Evolutionary conservation across 2,797 vertebrate species (phyloP), one percentile per base, ranked within the genome.

Genomic region (Ctenopoma multispine): DNA sequence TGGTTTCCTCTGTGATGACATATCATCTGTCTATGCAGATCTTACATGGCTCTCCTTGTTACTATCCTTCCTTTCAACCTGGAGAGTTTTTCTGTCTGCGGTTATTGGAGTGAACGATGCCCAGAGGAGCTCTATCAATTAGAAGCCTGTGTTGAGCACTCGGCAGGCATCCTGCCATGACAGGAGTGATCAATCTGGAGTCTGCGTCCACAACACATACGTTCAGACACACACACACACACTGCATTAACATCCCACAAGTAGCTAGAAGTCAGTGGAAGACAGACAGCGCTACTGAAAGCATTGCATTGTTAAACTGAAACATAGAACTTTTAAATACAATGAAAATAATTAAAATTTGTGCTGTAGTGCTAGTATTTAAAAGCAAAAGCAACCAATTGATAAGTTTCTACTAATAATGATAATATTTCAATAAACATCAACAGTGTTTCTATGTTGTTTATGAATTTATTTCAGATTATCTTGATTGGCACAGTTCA

Each of bases 81-180:
- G 49, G 38, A 68, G 57, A 78, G 58, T 71, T 77, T 72, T 77
- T 57, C 68, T 48, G 63, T 67, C 57, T 74, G 72, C 55, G 54
- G 60, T 61, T 74, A 69, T 69, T 15, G 23, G 48, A 71, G 40
- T 5, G 63, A 82, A 84, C 17, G 69, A 77, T 64, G 67, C 75
- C 77, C 80, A 81, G 73, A 83, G 77, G 84, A 83, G 65, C 53
- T 77, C 67, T 75, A 81, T 86, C 80, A 84, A 84, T 88, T 86
- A 88, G 72, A 68, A 71, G 69, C 63, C 55, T 62, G 81, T 78
- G 76, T 82, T 74, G 74, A 80, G 78, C 67, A 73, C 72, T 84
- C 68, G 75, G 67, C 72, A 72, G 81, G 69, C 75, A 81, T 75
- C 69, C 81, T 38, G 49, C 82, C 63, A 55, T 79, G 86, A 84